Evolutionary conservation across 1,140 invertebrate species (phyloP).

Genomic region (Megalopta genalis): DNA sequence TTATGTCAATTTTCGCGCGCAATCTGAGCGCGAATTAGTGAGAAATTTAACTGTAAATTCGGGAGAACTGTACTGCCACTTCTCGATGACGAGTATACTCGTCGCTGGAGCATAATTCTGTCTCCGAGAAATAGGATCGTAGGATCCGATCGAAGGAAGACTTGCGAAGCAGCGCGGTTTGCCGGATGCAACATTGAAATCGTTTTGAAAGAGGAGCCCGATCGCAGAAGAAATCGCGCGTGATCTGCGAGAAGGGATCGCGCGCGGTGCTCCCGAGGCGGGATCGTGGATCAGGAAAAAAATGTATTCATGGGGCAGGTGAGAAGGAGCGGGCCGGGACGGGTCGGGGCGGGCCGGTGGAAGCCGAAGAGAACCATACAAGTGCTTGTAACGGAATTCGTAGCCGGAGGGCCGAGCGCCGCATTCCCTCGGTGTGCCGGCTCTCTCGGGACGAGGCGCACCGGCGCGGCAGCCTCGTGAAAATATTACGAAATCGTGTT

Average conservation of each 20-base stretch:
- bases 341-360: conserved; percentile 3
- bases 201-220: background rate
- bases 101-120: too few species aligned
- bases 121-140: too few species aligned
- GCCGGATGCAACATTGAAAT: too few species aligned
- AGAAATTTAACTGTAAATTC: too few species aligned
- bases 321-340: conserved; percentile 11
- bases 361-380: conserved; percentile 59
- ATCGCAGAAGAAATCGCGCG: background rate
- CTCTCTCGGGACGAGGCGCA: conserved; percentile 37
- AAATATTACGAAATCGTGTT: conserved; percentile 53
- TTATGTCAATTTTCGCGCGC: too few species aligned
- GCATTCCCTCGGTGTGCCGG: conserved; percentile 64
- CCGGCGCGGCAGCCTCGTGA: conserved; percentile 32
- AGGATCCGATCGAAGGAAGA: too few species aligned
- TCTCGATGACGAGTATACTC: too few species aligned
- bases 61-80: too few species aligned
- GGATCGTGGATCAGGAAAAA: background rate
- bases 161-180: too few species aligned
- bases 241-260: background rate
- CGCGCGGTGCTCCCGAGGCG: conserved; percentile 6
- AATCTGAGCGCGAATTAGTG: too few species aligned
- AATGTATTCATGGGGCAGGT: conserved; percentile 40
- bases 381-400: conserved; percentile 75
- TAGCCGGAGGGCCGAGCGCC: conserved; percentile 67